These are phyloP conservation scores for Dreissena polymorpha DNA, from an alignment of 1,140 invertebrate species.

Conservation along the genomic window DNA sequence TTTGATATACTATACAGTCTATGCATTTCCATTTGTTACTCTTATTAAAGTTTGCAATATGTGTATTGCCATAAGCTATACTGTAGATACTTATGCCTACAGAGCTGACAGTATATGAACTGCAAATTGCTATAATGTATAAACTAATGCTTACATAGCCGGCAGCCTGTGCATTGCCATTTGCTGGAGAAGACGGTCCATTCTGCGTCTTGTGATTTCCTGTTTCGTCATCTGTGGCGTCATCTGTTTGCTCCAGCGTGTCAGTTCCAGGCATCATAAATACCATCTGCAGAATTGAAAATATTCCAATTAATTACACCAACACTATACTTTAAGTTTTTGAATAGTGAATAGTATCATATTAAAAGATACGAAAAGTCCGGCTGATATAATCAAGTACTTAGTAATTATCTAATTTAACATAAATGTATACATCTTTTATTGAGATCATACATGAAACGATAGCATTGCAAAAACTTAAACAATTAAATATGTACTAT, in stretches of 20 bases:
- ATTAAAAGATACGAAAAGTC: not conserved
- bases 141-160: conserved; percentile 23
- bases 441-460: not conserved
- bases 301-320: not conserved
- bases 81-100: not conserved
- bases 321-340: not conserved
- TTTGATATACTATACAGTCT: too few species aligned
- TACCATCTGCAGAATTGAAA: conserved; percentile 29
- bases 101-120: not conserved
- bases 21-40: too few species aligned
- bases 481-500: not conserved
- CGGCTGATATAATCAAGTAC: not conserved
- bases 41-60: too few species aligned
- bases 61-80: not conserved
- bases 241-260: conserved; percentile 1
- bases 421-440: not conserved
- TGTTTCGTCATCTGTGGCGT: conserved; percentile 6
- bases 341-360: not conserved
- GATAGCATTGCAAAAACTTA: not conserved
- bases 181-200: conserved; percentile 37
- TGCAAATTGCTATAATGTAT: not conserved
- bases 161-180: conserved; percentile 23
- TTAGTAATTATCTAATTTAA: not conserved
- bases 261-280: conserved; percentile 47
- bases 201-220: conserved; percentile 8